Base-by-base conservation (phyloP, 2,113 vertebrate genomes). In the Cryptotis parvus region DNA sequence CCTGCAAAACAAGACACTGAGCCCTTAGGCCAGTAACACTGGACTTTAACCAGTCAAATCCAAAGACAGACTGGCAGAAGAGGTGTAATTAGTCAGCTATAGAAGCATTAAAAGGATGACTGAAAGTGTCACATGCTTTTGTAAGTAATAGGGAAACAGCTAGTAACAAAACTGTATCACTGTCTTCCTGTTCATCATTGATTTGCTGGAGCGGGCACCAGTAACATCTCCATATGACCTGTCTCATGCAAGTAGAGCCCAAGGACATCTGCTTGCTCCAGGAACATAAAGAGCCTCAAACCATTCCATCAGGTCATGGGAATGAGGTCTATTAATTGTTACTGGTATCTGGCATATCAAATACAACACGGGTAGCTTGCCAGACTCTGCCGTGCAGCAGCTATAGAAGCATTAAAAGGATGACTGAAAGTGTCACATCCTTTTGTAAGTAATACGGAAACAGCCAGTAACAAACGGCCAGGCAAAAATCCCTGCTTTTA, bases 21-120 rank as follows among this genome's bases (percentile, higher is more conserved):
- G 37, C 27, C 24, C 35, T 86, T 29, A 41, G 5, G 35, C 31
- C 35, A 86, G 11, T 14, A 37, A 33, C 2, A 91, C 45, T 93
- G 49, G 65, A 66, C 58, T 66, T 82, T 58, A 80, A 80, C 45
- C 76, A 94, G 41, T 75, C 75, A 80, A 87, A 85, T 89, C 27
- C 82, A 15, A 73, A 80, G 29, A 84, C 33, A 79, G 84, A 70
- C 55, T n/a, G 29, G 29, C 24, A 58, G 52, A 61, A 75, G 11
- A 7, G 55, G 15, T 15, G 11, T 69, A 87, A 9, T 87, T 29
- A 65, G 41, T 81, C 52, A 86, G 16, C 26, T 83, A 69, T 3
- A 70, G 31, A 85, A 80, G 65, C 73, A 87, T 43, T 55, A 66
- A 74, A 70, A 37, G 15, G 31, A 9, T 33, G 33, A 18, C 15